A percentile compares a stretch with the other conserved stretches of the same genome.
These are phyloP conservation scores for Sericinus montela DNA, from an alignment of 2,888 invertebrate species.

Conservation along the genomic window DNA sequence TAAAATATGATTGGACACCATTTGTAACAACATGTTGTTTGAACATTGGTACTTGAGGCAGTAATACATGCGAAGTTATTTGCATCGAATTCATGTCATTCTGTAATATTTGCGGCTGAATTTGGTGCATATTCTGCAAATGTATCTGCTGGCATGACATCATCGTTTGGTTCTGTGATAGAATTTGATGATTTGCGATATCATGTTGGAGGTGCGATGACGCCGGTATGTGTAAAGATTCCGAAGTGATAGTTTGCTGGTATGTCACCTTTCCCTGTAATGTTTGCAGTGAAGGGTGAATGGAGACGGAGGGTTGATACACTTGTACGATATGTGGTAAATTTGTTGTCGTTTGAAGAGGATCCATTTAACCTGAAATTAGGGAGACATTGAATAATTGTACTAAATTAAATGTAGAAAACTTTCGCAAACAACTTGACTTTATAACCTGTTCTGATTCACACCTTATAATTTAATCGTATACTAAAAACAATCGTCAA, in stretches of 20 bases:
- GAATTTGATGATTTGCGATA: constrained; percentile 41
- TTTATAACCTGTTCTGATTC: no score
- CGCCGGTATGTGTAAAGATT: constrained; percentile 50
- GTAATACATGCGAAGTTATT: constrained; percentile 56
- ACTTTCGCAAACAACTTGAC: no score
- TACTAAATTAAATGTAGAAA: no score
- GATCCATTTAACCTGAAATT: constrained; percentile 46
- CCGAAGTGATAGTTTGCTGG: constrained; percentile 53
- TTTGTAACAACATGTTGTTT: constrained; percentile 57
- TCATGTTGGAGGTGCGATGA: constrained; percentile 39
- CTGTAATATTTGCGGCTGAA: constrained; percentile 38
- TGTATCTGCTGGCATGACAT: constrained; percentile 62
- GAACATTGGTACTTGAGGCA: constrained; percentile 51
- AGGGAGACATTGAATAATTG: neutral
- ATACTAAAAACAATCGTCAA: no score
- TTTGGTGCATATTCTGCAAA: constrained; percentile 41
- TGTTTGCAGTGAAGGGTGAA: constrained; percentile 48
- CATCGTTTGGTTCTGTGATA: constrained; percentile 56
- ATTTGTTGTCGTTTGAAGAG: constrained; percentile 44
- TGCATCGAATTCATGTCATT: constrained; percentile 51
- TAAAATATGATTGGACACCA: constrained; percentile 49
- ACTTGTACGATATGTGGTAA: constrained; percentile 64
- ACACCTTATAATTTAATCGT: no score
- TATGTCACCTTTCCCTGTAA: constrained; percentile 56
- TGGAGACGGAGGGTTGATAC: constrained; percentile 51